A percentile compares a stretch with the other conserved stretches of the same genome.
Conservation (phyloP, 1,140 invertebrate species). For the Xylocopa sonorina region DNA sequence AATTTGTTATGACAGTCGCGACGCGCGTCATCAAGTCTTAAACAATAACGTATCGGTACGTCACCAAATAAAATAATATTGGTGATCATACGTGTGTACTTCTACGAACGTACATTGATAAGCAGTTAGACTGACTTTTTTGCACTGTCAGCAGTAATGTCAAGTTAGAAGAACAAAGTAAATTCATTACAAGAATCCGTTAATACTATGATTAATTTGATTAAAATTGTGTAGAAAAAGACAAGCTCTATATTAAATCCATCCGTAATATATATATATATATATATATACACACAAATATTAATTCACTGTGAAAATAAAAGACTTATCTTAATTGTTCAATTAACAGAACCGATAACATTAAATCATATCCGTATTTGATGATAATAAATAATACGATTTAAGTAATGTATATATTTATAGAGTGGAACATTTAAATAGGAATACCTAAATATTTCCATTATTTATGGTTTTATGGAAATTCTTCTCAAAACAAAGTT, state of each 20-base stretch:
- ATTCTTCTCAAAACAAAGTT: no score
- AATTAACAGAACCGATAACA: constrained; percentile 16
- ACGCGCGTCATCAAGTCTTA: constrained; percentile 3
- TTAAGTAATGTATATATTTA: constrained; percentile 43
- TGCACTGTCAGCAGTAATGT: constrained; percentile 36
- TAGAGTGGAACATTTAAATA: constrained; percentile 14
- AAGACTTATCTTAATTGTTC: constrained; percentile 25
- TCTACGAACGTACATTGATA: constrained; percentile 30
- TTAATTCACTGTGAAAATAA: constrained; percentile 19
- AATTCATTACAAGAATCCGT: constrained; percentile 19
- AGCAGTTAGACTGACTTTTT: constrained; percentile 36
- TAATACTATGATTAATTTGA: background rate
- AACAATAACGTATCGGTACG: constrained; percentile 20
- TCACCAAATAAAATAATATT: background rate
- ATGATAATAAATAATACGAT: constrained; percentile 29
- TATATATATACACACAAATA: constrained; percentile 1
- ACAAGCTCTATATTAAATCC: constrained; percentile 65
- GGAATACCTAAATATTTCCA: no score
- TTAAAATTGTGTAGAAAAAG: constrained; percentile 30
- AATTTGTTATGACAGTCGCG: background rate
- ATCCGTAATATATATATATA: constrained; percentile 48
- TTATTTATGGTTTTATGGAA: no score
- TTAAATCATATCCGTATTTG: constrained; percentile 19
- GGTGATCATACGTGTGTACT: constrained; percentile 28
- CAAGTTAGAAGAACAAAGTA: constrained; percentile 23